These are phyloP conservation scores for Nematostella vectensis DNA, from an alignment of 92 coral and sea anemone species.

Conservation along the genomic window DNA sequence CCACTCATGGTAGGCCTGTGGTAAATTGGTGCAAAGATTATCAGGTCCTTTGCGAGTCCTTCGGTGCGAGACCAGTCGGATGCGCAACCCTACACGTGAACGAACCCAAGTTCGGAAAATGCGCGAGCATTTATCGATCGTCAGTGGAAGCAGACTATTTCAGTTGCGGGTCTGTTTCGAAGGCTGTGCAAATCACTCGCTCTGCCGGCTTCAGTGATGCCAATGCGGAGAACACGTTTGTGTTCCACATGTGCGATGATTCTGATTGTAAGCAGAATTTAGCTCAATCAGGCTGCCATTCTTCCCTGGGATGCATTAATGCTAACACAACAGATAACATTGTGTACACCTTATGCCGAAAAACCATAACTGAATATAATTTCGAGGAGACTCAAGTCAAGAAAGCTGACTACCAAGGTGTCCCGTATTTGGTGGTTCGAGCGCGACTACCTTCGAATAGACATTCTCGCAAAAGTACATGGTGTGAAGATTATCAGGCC, in stretches of 20 bases:
- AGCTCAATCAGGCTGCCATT: constrained; percentile 21
- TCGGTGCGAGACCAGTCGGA: constrained; percentile 39
- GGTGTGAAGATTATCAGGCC: constrained; percentile 39
- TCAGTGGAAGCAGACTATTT: constrained; percentile 8
- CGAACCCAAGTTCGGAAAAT: constrained; percentile 4
- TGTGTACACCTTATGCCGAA: constrained; percentile 29
- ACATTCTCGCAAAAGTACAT: constrained; percentile 4
- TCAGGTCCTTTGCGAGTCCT: constrained; percentile 35
- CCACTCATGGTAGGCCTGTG: constrained; percentile 25
- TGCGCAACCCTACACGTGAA: constrained; percentile 13
- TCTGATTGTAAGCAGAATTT: constrained; percentile 21
- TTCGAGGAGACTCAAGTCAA: constrained; percentile 19
- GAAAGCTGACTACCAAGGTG: constrained; percentile 26
- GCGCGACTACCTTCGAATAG: constrained; percentile 29
- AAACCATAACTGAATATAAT: constrained; percentile 4
- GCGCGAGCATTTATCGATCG: constrained; percentile 5
- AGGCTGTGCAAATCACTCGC: constrained; percentile 3
- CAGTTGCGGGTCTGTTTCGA: constrained; percentile 13
- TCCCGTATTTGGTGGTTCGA: constrained; percentile 27
- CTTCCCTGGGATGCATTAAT: constrained; percentile 23
- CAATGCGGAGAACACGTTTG: constrained; percentile 25
- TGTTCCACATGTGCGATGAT: constrained; percentile 16
- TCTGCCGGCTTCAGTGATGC: constrained; percentile 26
- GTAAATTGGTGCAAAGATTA: constrained; percentile 51
- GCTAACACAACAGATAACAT: constrained; percentile 9